Percentiles rank a stretch among this genome's conserved stretches.
These are phyloP conservation scores for Pseudomyrmex concolor DNA, from an alignment of 1,140 invertebrate genomes.

Conservation along the genomic window DNA sequence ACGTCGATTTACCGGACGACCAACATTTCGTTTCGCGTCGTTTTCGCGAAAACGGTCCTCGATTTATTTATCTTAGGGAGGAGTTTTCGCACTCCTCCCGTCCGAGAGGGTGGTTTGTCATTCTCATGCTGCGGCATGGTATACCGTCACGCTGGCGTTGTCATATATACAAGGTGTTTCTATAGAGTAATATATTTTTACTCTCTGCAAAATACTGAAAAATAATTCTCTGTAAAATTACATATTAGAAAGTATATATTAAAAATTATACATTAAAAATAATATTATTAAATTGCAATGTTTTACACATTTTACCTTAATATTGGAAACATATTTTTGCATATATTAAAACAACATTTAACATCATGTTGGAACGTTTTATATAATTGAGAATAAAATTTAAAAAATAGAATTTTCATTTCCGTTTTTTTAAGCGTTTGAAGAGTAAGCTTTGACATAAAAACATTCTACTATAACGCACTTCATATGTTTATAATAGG, in stretches of 20 bases:
- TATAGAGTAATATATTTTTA: background rate
- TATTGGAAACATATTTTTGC: no score
- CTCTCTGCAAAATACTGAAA: background rate
- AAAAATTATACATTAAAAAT: background rate
- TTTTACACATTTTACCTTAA: background rate
- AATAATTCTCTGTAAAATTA: background rate
- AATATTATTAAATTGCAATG: background rate
- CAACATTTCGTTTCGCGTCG: conserved; percentile 64
- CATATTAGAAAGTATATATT: no score
- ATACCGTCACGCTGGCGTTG: conserved; percentile 33
- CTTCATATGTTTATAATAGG: no score
- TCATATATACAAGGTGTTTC: conserved; percentile 28
- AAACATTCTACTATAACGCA: no score
- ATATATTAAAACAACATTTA: no score
- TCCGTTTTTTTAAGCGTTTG: background rate
- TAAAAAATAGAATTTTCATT: no score
- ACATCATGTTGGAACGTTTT: no score
- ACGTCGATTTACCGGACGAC: conserved; percentile 28
- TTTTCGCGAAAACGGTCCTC: conserved; percentile 42
- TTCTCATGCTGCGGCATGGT: conserved; percentile 22
- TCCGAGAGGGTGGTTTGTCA: conserved; percentile 54
- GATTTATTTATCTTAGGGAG: conserved; percentile 77
- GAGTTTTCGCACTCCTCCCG: background rate
- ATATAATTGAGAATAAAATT: no score
- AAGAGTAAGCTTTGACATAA: no score